Conservation (phyloP, 2,888 invertebrate genomes). For the Athalia circularis region DNA sequence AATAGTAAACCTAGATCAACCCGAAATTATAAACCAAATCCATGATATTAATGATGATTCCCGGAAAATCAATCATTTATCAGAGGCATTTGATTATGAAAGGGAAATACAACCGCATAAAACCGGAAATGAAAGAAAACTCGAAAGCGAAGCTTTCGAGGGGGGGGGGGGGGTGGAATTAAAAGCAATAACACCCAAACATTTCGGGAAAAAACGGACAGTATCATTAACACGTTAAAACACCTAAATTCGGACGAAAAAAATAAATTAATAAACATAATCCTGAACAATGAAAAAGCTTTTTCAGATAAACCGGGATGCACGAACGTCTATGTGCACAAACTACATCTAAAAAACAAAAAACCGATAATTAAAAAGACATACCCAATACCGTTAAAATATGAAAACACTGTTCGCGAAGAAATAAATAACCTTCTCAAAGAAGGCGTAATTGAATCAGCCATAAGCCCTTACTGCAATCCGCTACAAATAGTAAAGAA, state of each 20-base stretch:
- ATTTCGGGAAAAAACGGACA: background rate
- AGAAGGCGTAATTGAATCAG: too few relatives aligned
- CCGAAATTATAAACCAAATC: background rate
- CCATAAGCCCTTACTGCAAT: background rate
- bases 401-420: background rate
- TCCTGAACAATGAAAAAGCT: background rate
- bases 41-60: background rate
- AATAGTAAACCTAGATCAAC: background rate
- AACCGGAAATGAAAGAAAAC: background rate
- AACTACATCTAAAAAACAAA: background rate
- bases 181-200: background rate
- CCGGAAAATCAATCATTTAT: background rate
- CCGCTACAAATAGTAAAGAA: background rate
- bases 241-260: background rate
- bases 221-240: background rate
- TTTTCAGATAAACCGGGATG: background rate
- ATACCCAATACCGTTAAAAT: background rate
- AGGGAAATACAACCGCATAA: background rate
- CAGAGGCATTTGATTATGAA: background rate
- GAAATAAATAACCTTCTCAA: background rate
- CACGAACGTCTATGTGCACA: background rate
- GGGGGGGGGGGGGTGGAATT: background rate
- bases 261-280: background rate
- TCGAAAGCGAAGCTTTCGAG: constrained; percentile 6
- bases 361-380: background rate